Conservation (phyloP, 2,113 vertebrate species). For the Odobenus rosmarus region DNA sequence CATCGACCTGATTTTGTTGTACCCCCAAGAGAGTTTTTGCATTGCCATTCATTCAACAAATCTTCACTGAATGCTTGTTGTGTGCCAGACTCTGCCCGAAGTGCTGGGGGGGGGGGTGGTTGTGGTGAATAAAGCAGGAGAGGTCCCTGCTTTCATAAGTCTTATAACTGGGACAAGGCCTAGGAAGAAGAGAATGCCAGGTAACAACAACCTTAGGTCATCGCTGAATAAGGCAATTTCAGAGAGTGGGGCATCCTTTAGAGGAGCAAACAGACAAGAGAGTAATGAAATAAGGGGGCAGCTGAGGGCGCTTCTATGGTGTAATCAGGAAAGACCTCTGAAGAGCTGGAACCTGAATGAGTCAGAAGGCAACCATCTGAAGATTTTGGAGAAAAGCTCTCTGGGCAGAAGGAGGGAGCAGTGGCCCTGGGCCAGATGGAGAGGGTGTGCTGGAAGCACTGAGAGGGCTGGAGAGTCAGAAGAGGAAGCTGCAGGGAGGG, state of each 20-base stretch:
- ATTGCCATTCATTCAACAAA: background rate
- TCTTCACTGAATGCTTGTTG: background rate
- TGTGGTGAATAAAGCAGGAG: background rate
- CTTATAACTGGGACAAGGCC: background rate
- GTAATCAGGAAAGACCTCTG: background rate
- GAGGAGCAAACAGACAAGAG: background rate
- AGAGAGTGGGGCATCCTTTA: background rate
- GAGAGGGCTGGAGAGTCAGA: background rate
- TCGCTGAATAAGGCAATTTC: background rate
- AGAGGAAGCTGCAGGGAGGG: fast-evolving
- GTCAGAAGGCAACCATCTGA: background rate
- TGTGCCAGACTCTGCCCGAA: background rate
- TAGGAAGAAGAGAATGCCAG: too few relatives aligned
- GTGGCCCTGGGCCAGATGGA: background rate
- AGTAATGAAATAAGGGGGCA: fast-evolving
- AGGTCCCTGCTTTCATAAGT: background rate
- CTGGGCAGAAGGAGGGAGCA: background rate
- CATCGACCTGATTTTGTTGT: background rate
- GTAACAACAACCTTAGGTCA: too few relatives aligned
- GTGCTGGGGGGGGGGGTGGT: fast-evolving
- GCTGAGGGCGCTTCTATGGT: fast-evolving
- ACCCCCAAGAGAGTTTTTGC: background rate
- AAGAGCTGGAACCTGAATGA: background rate
- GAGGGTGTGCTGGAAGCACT: fast-evolving
- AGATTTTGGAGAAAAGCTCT: background rate